Base-by-base conservation (phyloP, 2,797 vertebrate species). In the Esox masquinongy region DNA sequence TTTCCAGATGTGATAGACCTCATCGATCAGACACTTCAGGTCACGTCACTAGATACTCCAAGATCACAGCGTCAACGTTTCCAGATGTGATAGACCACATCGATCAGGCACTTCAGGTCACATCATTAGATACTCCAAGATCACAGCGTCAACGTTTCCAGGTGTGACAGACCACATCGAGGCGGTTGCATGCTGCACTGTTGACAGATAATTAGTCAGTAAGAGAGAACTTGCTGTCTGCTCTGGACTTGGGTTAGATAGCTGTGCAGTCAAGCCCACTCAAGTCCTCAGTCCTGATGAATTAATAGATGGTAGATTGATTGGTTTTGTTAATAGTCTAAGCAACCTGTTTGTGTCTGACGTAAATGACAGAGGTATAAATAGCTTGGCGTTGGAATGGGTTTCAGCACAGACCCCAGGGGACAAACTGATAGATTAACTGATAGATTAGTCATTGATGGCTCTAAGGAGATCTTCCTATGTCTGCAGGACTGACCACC, bases 361-460 rank as follows among this genome's bases (percentile, higher is more conserved):
- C 16, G 8, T 15, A 29, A 39, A 74, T 63, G 71, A 49, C 68
- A 50, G 31, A 19, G 22, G 17, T 78, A 69, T 78, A 68, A 73
- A 73, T 74, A 78, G 71, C 61, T 43, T 22, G 11, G 50, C 15
- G 12, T 16, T 34, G 16, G 31, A 34, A 17, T 89, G 90, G 84
- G 74, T n/a, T 22, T 8, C 53, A 22, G 19, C n/a, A 22, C 53
- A 22, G 86, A 88, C 87, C 88, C 88, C 91, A 39, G 90, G 87
- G 90, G 90, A 91, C 89, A 90, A 89, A 87, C 89, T 90, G 88
- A 92, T 93, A 90, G 88, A 92, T 93, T 90, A 89, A 87, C 89
- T 90, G 88, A 92, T 93, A 90, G 88, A 92, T 93, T 90, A 92
- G 90, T 92, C 89, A 92, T 88, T 90, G 90, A 91, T 91, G 89